Conservation (phyloP, 2,888 invertebrate genomes). For the Caenorhabditis sinica region DNA sequence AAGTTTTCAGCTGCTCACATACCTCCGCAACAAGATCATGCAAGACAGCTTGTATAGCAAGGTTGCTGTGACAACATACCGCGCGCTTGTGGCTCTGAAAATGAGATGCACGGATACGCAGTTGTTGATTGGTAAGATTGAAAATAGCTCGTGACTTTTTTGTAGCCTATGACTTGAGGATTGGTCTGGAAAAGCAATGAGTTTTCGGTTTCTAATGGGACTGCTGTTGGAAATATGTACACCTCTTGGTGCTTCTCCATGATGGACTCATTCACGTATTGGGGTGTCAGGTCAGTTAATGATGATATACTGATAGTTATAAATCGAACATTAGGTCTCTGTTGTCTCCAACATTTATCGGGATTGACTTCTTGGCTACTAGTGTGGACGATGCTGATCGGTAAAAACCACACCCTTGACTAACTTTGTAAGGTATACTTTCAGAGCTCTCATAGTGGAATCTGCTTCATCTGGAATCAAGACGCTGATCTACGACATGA, state of each 20-base stretch:
- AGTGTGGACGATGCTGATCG: constrained; percentile 53
- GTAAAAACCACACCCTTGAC: constrained; percentile 19
- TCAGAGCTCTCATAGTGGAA: constrained; percentile 48
- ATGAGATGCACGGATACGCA: constrained; percentile 42
- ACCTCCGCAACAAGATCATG: constrained; percentile 65
- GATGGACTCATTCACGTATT: constrained; percentile 56
- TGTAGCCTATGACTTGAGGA: constrained; percentile 24
- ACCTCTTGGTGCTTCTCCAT: constrained; percentile 52
- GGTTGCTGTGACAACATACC: constrained; percentile 61
- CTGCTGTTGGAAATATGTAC: constrained; percentile 35
- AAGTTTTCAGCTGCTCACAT: constrained; percentile 65
- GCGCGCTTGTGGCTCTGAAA: constrained; percentile 19
- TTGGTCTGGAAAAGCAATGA: constrained; percentile 58
- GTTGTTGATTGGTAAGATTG: constrained; percentile 47
- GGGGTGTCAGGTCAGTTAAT: constrained; percentile 44
- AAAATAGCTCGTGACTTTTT: too few species aligned
- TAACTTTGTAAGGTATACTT: neutral
- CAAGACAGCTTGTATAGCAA: constrained; percentile 57
- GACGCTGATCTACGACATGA: constrained; percentile 34
- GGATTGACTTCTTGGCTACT: constrained; percentile 56
- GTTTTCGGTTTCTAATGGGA: constrained; percentile 50
- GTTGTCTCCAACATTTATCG: constrained; percentile 49
- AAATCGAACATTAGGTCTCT: constrained; percentile 36
- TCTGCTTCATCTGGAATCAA: constrained; percentile 20
- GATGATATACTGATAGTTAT: neutral